These are phyloP conservation scores for Campoletis raptor DNA, from an alignment of 2,888 invertebrate genomes.

Conservation along the genomic window DNA sequence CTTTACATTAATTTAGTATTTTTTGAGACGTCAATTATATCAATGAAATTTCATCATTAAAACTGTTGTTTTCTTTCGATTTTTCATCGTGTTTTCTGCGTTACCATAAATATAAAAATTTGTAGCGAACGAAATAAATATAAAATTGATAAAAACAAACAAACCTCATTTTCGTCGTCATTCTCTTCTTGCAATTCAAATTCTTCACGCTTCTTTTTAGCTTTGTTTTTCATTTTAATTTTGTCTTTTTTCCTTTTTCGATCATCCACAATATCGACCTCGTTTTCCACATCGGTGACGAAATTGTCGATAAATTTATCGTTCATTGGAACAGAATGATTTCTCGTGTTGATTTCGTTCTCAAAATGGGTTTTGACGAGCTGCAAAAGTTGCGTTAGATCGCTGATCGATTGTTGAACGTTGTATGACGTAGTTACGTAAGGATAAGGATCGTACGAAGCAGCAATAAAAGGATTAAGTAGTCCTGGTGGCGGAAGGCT, in stretches of 20 bases:
- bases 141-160: not conserved
- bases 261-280: slow-evolving; percentile 43
- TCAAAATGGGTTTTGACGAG: slow-evolving; percentile 60
- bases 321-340: slow-evolving; percentile 32
- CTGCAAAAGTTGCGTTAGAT: slow-evolving; percentile 68
- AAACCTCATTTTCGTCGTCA: slow-evolving; percentile 45
- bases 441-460: slow-evolving; percentile 77
- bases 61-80: not conserved
- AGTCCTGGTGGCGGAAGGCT: slow-evolving; percentile 22
- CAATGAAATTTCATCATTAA: not conserved
- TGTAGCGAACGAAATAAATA: no score
- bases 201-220: slow-evolving; percentile 57
- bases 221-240: slow-evolving; percentile 58
- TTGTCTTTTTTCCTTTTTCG: slow-evolving; percentile 56
- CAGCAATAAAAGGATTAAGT: slow-evolving; percentile 67
- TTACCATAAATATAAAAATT: not conserved
- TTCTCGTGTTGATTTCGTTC: slow-evolving; percentile 32
- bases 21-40: not conserved
- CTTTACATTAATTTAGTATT: not conserved
- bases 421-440: slow-evolving; percentile 69
- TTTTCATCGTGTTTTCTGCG: not conserved
- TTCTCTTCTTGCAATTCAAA: slow-evolving; percentile 42
- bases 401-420: slow-evolving; percentile 62
- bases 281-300: slow-evolving; percentile 32
- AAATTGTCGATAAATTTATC: slow-evolving; percentile 33